A percentile compares a stretch with the other conserved stretches of the same genome.
Conservation (phyloP, 1,140 invertebrate genomes). For the Nephila pilipes region DNA sequence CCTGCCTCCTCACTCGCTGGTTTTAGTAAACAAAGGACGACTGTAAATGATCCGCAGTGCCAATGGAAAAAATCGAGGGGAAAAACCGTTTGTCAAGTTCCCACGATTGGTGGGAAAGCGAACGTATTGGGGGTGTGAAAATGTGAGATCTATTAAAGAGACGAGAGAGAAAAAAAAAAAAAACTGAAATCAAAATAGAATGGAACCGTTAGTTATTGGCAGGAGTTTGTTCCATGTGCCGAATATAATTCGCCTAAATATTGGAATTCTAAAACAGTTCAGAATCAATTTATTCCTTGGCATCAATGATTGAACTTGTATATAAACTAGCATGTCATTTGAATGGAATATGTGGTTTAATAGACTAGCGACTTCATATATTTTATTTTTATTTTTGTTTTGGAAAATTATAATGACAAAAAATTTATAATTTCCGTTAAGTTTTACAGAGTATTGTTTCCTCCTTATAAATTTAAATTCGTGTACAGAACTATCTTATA, state of each 20-base stretch:
- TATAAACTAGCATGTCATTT: too few relatives aligned
- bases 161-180: background rate
- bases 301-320: background rate
- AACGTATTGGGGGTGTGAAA: conserved; percentile 2
- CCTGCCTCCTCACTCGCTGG: background rate
- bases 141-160: background rate
- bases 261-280: background rate
- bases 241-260: too few relatives aligned
- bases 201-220: background rate
- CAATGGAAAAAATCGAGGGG: background rate
- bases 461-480: too few relatives aligned
- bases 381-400: too few relatives aligned
- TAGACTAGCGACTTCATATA: too few relatives aligned
- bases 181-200: background rate
- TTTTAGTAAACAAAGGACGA: conserved; percentile 3
- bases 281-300: background rate
- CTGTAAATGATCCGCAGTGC: background rate
- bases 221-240: background rate
- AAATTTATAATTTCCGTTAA: too few relatives aligned
- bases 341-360: too few relatives aligned
- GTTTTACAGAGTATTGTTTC: too few relatives aligned
- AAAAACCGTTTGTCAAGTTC: background rate
- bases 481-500: too few relatives aligned
- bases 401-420: too few relatives aligned
- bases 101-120: conserved; percentile 7